Base-by-base conservation (phyloP, 30 jellyfish, hydroid and myxozoan genomes). In the Aurelia sp. region DNA sequence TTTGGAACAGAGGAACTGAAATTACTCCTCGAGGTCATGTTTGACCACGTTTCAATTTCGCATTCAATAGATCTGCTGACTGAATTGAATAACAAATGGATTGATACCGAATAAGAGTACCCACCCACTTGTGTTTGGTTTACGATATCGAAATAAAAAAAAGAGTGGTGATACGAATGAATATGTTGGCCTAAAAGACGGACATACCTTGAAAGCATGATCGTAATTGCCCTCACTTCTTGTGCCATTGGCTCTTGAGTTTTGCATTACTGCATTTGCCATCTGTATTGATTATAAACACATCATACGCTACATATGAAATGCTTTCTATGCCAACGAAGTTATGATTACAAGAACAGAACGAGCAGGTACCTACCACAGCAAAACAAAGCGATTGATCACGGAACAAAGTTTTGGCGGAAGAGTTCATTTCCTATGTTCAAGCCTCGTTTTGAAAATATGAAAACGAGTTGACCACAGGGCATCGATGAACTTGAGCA, bases 221-320 rank as follows among this genome's bases (percentile, higher is more conserved):
- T 73, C 84, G 18, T 73, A 73, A 35, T 73, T 52, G 55, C 55
- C 55, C 55, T 69, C 85, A 66, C 73, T 84, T 18, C 85, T 76
- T 31, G 71, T 50, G 63, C 91, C 91, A 57, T 82, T 82, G 20
- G 93, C 62, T 73, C 93, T 73, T 55, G 86, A 72, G 53, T 68
- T 72, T 58, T 84, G 93, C 86, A 74, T 84, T 51, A 84, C 93
- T 71, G 93, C 83, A 84, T 84, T 59, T 23, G 86, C 69, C 69
- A 59, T 59, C 33, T 59, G 33, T 18, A 10, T 59, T 21, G 69
- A 59, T 59, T 12, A 59, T 21, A 13, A 59, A 59, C 69, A 59
- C 69, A n/a, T 59, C 33, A 18, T 59, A 21, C 33, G 69, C 6
- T 59, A 59, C 69, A 59, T 59, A 0, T 59, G 69, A 18, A 59